Evolutionary conservation across 2,113 vertebrate genomes (phyloP).

Genomic region (Zosterops hypoxanthus): DNA sequence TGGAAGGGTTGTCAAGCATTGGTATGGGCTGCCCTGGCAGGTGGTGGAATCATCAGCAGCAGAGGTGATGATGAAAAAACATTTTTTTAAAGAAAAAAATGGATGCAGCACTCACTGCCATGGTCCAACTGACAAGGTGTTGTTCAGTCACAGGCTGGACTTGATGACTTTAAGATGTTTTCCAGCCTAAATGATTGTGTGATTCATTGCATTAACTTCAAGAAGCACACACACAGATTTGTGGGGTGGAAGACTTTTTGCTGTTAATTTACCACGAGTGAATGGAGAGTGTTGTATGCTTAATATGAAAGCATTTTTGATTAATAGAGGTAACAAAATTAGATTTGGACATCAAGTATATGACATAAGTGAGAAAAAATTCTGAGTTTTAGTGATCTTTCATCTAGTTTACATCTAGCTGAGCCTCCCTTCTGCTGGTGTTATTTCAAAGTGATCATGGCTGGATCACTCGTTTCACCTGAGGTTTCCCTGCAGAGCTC

Average conservation of each 20-base stretch:
- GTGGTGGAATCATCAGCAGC: background rate
- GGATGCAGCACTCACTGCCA: background rate
- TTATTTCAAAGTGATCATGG: background rate
- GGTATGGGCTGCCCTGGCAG: background rate
- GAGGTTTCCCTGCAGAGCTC: background rate
- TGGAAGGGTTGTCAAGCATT: background rate
- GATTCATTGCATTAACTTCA: background rate
- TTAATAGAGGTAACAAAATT: fast-evolving
- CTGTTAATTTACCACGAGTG: background rate
- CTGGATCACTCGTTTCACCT: background rate
- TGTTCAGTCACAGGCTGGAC: background rate
- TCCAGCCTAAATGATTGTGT: background rate
- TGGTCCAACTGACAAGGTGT: background rate
- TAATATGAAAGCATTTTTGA: background rate
- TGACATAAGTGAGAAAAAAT: background rate
- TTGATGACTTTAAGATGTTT: background rate
- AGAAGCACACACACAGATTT: background rate
- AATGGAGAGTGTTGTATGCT: background rate
- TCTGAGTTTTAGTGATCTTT: background rate
- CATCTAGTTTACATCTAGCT: background rate
- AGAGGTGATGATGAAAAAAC: background rate
- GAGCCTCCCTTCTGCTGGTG: background rate
- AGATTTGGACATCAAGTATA: background rate
- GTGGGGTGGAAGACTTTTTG: background rate
- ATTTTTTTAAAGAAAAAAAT: background rate